A percentile compares a stretch with the other conserved stretches of the same genome.
Evolutionary conservation across 2,888 invertebrate genomes (phyloP).

Genomic region (Euspilapteryx auroguttella): DNA sequence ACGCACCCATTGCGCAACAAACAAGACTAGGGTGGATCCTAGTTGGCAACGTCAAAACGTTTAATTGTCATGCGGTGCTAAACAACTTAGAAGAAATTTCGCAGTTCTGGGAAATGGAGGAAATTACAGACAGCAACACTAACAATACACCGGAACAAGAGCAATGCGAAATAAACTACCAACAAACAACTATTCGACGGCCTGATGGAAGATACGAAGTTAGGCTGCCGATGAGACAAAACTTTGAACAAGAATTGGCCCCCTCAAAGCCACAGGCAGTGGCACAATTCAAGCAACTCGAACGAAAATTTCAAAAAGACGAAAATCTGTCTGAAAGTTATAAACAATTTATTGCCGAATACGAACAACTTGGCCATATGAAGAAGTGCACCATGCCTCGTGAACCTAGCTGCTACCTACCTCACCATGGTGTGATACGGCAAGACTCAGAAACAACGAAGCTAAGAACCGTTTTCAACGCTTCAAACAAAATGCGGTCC

Average conservation of each 20-base stretch:
- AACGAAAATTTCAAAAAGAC: slow-evolving; percentile 2
- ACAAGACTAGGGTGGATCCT: slow-evolving; percentile 3
- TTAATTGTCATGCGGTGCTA: slow-evolving; percentile 2
- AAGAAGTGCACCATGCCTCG: background rate
- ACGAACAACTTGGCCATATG: background rate
- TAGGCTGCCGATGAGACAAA: slow-evolving; percentile 2
- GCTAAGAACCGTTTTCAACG: too few species aligned
- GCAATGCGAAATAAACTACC: background rate
- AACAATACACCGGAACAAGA: background rate
- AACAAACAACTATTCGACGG: background rate
- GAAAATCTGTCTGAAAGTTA: background rate
- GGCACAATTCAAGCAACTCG: slow-evolving; percentile 4
- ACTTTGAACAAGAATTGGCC: slow-evolving; percentile 1
- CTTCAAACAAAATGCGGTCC: slow-evolving; percentile 1
- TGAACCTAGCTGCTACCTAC: background rate
- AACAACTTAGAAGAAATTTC: slow-evolving; percentile 2
- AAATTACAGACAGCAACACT: slow-evolving; percentile 1
- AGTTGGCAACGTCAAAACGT: slow-evolving; percentile 2
- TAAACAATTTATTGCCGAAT: too few species aligned
- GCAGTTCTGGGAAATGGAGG: slow-evolving; percentile 4
- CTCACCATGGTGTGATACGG: background rate
- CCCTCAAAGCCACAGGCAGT: slow-evolving; percentile 4
- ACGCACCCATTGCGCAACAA: slow-evolving; percentile 1
- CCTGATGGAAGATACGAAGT: slow-evolving; percentile 2
- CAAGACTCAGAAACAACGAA: slow-evolving; percentile 1